Percentiles rank a stretch among this genome's conserved stretches.
Conservation (phyloP, 37 sponge, comb jelly and placozoan species). For the Haliclona indistincta region DNA sequence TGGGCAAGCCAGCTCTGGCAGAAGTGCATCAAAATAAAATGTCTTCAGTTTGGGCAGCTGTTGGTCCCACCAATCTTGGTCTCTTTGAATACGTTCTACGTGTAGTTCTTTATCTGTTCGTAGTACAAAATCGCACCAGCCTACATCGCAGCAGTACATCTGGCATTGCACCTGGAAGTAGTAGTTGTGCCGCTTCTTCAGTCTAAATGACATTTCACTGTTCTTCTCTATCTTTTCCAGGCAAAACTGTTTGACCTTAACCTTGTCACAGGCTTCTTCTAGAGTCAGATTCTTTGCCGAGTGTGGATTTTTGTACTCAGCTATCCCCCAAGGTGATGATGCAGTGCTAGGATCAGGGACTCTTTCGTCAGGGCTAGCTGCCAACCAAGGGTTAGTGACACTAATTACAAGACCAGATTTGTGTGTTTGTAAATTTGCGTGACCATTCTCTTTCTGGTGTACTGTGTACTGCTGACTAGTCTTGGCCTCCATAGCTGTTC, state of each 20-base stretch:
- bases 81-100: not conserved
- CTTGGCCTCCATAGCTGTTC: not conserved
- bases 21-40: not conserved
- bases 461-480: not conserved
- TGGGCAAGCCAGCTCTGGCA: not conserved
- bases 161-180: not conserved
- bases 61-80: not conserved
- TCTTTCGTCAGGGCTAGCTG: constrained; percentile 10
- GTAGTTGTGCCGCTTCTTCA: constrained; percentile 7
- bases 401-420: not conserved
- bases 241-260: constrained; percentile 1
- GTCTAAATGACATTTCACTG: not conserved
- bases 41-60: not conserved
- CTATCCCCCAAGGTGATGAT: not conserved
- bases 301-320: constrained; percentile 13
- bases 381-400: constrained; percentile 1
- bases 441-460: not conserved
- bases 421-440: not conserved
- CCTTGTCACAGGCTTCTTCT: constrained; percentile 11
- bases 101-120: not conserved
- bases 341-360: constrained; percentile 27
- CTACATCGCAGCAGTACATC: not conserved
- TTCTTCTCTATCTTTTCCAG: not conserved
- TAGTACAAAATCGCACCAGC: constrained; percentile 8
- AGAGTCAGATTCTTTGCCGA: not conserved